Conservation (phyloP, 1,140 invertebrate species). For the Helicoverpa armigera region DNA sequence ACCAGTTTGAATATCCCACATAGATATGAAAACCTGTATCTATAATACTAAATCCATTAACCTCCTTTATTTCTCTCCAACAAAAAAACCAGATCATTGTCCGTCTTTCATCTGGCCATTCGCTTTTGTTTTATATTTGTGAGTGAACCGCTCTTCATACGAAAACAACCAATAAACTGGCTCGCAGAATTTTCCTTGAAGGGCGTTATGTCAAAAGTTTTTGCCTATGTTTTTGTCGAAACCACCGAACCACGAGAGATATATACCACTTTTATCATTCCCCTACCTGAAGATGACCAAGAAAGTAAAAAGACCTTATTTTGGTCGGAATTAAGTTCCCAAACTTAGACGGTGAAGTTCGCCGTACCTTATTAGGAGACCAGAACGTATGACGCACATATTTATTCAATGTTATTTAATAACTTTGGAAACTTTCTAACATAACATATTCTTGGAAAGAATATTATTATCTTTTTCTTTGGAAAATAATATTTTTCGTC, state of each 20-base stretch:
- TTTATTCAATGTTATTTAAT: conserved; percentile 48
- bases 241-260: conserved; percentile 55
- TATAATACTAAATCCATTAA: conserved; percentile 15
- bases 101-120: conserved; percentile 10
- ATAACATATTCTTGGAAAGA: conserved; percentile 19
- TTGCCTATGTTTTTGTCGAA: conserved; percentile 55
- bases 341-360: conserved; percentile 38
- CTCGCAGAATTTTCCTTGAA: conserved; percentile 48
- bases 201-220: conserved; percentile 54
- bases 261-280: conserved; percentile 51
- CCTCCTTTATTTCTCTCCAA: background rate
- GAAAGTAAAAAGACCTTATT: conserved; percentile 44
- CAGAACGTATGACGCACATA: conserved; percentile 44
- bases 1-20: too few relatives aligned
- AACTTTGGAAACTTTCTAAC: conserved; percentile 38
- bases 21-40: background rate
- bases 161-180: conserved; percentile 54
- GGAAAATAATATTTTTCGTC: conserved; percentile 13
- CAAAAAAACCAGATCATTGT: background rate
- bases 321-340: conserved; percentile 52
- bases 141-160: conserved; percentile 38
- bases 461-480: conserved; percentile 18
- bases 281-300: conserved; percentile 55
- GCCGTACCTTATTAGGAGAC: conserved; percentile 34
- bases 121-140: conserved; percentile 46